Evolutionary conservation across 2,888 invertebrate genomes (phyloP).

Genomic region (Cetonia aurata): DNA sequence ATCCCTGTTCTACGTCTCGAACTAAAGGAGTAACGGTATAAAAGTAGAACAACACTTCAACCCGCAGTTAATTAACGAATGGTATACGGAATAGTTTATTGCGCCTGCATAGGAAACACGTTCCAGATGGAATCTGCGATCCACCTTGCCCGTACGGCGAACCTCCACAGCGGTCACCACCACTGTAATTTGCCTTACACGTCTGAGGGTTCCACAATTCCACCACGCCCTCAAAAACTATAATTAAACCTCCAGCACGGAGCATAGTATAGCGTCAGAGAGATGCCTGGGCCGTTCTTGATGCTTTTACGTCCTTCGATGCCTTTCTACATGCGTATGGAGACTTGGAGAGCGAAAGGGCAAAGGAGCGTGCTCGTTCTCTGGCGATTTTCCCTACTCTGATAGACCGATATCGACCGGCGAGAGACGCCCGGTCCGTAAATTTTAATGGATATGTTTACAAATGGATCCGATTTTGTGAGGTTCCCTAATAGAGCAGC

Average conservation of each 20-base stretch:
- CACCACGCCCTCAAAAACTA: conserved; percentile 59
- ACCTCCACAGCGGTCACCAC: conserved; percentile 19
- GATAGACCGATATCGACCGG: no score
- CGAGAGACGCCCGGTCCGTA: no score
- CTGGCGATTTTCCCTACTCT: no score
- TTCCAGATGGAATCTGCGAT: conserved; percentile 61
- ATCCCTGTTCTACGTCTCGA: no score
- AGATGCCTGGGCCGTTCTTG: neutral
- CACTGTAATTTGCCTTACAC: conserved; percentile 61
- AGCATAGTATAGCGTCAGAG: neutral
- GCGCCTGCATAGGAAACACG: conserved; percentile 59
- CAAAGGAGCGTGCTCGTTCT: no score
- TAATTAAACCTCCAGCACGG: conserved; percentile 56
- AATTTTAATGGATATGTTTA: no score
- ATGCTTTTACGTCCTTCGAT: neutral
- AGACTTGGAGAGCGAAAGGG: no score
- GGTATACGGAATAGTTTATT: conserved; percentile 59
- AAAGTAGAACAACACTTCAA: no score
- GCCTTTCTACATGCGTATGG: no score
- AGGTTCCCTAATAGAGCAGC: no score
- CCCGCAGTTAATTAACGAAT: conserved; percentile 59
- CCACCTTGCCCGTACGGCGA: conserved; percentile 49
- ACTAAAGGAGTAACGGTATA: no score
- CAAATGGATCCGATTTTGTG: no score
- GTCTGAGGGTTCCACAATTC: conserved; percentile 52